A percentile compares a stretch with the other conserved stretches of the same genome.
phyloP scores from a whole-genome alignment of 37 sponge, comb jelly and placozoan species.

The Crambe crambe region DNA sequence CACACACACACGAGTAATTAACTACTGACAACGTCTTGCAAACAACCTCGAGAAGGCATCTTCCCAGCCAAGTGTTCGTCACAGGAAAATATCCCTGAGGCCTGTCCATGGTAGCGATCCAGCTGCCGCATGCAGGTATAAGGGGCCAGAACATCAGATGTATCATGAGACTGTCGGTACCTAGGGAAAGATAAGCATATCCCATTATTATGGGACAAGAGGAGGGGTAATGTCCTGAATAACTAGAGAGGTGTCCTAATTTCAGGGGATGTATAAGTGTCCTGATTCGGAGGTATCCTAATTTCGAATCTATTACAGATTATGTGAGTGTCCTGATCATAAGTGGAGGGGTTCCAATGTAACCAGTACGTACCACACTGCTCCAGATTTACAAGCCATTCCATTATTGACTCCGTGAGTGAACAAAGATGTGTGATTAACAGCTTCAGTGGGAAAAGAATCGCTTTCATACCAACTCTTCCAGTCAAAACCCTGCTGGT shows the following conservation, averaged over 20 bases:
- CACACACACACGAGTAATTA: no score
- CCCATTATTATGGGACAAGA: no score
- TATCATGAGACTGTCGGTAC: constrained; percentile 72
- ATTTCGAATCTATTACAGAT: no score
- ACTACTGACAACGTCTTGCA: no score
- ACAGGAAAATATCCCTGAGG: constrained; percentile 72
- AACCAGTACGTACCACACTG: constrained; percentile 81
- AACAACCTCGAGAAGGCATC: constrained; percentile 89
- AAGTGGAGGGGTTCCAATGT: no score
- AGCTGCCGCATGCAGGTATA: constrained; percentile 55
- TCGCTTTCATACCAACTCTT: constrained; percentile 44
- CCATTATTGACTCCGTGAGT: constrained; percentile 85
- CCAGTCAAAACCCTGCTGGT: constrained; percentile 82
- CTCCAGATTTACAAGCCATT: constrained; percentile 72
- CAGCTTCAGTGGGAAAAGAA: constrained; percentile 59
- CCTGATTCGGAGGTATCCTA: no score
- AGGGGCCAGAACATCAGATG: constrained; percentile 42
- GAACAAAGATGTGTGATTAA: constrained; percentile 14
- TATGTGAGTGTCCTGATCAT: no score
- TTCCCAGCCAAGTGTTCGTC: constrained; percentile 82
- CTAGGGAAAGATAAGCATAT: no score
- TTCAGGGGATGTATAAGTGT: no score
- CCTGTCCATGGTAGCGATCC: constrained; percentile 67
- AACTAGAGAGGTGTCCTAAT: no score
- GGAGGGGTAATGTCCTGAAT: no score